A percentile compares a stretch with the other conserved stretches of the same genome.
Conservation (phyloP, 2,888 invertebrate genomes). For the Plagiodera versicolora region DNA sequence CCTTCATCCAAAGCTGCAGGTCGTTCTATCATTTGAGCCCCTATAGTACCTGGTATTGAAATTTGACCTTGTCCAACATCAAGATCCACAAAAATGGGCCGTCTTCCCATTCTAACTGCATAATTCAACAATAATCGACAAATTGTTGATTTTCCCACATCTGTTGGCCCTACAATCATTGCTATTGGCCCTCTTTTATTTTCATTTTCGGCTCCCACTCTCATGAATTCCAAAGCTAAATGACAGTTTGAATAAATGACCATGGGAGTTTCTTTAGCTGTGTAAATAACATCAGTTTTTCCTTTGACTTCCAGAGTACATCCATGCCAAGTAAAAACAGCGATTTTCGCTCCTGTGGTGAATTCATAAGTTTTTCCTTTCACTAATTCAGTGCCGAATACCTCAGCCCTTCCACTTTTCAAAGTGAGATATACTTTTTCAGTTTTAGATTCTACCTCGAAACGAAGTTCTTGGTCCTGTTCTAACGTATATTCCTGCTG, state of each 20-base stretch:
- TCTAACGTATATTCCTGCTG: slow-evolving; percentile 80
- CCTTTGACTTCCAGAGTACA: slow-evolving; percentile 85
- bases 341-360: slow-evolving; percentile 87
- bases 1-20: slow-evolving; percentile 95
- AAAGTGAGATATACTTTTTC: slow-evolving; percentile 83
- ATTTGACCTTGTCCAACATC: slow-evolving; percentile 95
- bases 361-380: slow-evolving; percentile 92
- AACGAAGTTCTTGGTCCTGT: slow-evolving; percentile 86
- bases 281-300: slow-evolving; percentile 89
- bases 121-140: slow-evolving; percentile 86
- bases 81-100: slow-evolving; percentile 91
- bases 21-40: slow-evolving; percentile 86
- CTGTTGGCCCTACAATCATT: slow-evolving; percentile 91
- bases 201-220: slow-evolving; percentile 77
- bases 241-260: slow-evolving; percentile 94
- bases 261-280: slow-evolving; percentile 97
- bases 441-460: slow-evolving; percentile 88
- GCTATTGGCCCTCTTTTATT: slow-evolving; percentile 78
- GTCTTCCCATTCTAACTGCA: slow-evolving; percentile 84
- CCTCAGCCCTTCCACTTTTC: slow-evolving; percentile 88
- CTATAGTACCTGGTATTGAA: slow-evolving; percentile 88
- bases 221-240: slow-evolving; percentile 88
- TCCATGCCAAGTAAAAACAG: slow-evolving; percentile 95
- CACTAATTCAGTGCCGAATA: slow-evolving; percentile 95
- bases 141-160: slow-evolving; percentile 95